Percentiles rank a stretch among this genome's conserved stretches.
Evolutionary conservation across 2,113 vertebrate species (phyloP).

Genomic region (Zeus faber): DNA sequence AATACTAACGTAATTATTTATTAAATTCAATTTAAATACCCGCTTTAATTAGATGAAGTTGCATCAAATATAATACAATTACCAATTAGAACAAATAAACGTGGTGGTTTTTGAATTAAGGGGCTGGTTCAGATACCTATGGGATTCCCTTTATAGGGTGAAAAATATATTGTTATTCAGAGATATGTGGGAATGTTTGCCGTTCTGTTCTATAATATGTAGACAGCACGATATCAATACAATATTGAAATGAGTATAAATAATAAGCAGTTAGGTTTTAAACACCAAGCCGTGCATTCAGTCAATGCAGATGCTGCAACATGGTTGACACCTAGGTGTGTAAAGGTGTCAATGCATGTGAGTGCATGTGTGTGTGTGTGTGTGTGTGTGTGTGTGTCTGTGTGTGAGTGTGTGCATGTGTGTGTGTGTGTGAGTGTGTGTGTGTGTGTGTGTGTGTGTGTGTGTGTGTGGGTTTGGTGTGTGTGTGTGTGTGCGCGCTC

Average conservation of each 20-base stretch:
- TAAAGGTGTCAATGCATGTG: not conserved
- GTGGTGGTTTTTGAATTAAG: too few relatives aligned
- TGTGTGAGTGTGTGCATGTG: not conserved
- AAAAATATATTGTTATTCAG: too few relatives aligned
- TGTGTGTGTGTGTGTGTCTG: conserved; percentile 1
- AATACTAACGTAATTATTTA: too few relatives aligned
- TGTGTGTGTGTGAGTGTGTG: not conserved
- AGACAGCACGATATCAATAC: too few relatives aligned
- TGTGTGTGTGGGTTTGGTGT: conserved; percentile 1
- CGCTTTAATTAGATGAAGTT: too few relatives aligned
- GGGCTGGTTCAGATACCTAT: too few relatives aligned
- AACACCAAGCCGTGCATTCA: not conserved
- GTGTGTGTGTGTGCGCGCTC: not conserved
- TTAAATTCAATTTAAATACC: too few relatives aligned
- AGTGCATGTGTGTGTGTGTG: not conserved
- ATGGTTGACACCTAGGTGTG: not conserved
- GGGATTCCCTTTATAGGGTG: too few relatives aligned
- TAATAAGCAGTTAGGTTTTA: not conserved
- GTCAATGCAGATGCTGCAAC: not conserved
- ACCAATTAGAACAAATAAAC: too few relatives aligned
- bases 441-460: not conserved
- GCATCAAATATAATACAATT: too few relatives aligned
- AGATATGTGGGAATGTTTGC: too few relatives aligned
- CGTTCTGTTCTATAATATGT: too few relatives aligned
- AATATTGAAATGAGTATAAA: not conserved